Conservation (phyloP, 2,888 invertebrate genomes). For the Caenorhabditis plicata region DNA sequence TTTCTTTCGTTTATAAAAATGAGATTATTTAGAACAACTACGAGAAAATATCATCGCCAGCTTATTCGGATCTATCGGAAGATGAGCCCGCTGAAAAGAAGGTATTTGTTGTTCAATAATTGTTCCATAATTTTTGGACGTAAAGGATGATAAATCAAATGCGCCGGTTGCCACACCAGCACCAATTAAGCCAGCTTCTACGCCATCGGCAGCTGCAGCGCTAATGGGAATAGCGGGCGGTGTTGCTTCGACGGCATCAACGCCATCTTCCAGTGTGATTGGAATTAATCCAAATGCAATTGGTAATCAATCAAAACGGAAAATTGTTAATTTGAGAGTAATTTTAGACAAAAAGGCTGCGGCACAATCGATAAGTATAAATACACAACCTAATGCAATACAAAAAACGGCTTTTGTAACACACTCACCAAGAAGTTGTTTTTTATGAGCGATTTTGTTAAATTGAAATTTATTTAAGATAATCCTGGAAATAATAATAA, state of each 20-base stretch:
- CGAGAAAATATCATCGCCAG: background rate
- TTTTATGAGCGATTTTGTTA: no score
- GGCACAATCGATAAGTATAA: constrained; percentile 1
- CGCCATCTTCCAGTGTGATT: background rate
- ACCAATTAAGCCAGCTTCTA: background rate
- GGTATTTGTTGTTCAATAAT: no score
- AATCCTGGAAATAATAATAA: background rate
- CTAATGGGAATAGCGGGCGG: constrained; percentile 14
- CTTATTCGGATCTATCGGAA: constrained; percentile 1
- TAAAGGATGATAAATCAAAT: background rate
- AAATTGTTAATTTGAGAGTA: constrained; percentile 12
- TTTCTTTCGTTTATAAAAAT: no score
- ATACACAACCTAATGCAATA: background rate
- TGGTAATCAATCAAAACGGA: constrained; percentile 7
- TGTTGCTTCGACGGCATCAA: background rate
- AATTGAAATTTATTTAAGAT: no score
- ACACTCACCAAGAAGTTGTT: background rate
- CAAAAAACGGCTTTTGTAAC: background rate
- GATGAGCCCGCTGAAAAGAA: background rate
- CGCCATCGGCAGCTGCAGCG: constrained; percentile 9
- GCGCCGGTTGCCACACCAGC: background rate
- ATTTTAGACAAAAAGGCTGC: constrained; percentile 1
- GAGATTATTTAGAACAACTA: no score
- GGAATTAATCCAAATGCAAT: background rate
- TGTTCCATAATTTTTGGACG: background rate